Percentiles rank a stretch among this genome's conserved stretches.
Evolutionary conservation across 2,888 invertebrate genomes (phyloP).

Genomic region (Tetheella fluctuosa): DNA sequence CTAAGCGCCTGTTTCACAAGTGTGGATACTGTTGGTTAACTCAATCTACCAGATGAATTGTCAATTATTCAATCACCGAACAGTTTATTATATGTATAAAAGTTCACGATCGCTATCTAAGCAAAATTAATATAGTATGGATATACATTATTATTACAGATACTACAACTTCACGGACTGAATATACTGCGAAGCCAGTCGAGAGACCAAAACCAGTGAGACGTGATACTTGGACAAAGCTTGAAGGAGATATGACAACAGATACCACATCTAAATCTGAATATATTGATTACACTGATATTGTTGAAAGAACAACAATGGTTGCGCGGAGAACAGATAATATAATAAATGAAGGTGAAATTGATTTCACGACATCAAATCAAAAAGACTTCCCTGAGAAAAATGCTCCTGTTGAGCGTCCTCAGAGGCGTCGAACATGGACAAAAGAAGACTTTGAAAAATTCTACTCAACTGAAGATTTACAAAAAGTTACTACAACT

Average conservation of each 20-base stretch:
- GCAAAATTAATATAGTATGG: neutral
- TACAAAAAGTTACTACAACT: conserved; percentile 85
- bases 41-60: neutral
- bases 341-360: conserved; percentile 87
- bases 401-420: conserved; percentile 81
- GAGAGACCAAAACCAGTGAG: conserved; percentile 87
- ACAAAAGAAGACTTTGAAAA: conserved; percentile 89
- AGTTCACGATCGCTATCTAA: neutral
- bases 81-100: neutral
- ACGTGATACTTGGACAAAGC: conserved; percentile 90
- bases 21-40: too few relatives aligned
- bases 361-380: conserved; percentile 86
- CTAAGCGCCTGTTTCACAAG: too few relatives aligned
- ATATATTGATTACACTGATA: conserved; percentile 85
- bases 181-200: conserved; percentile 87
- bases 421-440: conserved; percentile 87
- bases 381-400: conserved; percentile 86
- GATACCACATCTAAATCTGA: conserved; percentile 88
- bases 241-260: conserved; percentile 89
- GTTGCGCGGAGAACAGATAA: conserved; percentile 86
- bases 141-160: conserved; percentile 82
- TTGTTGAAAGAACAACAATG: conserved; percentile 84
- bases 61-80: neutral
- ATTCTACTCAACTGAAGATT: conserved; percentile 85
- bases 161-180: conserved; percentile 87